Base-by-base conservation (phyloP, 1,140 invertebrate species). In the Neodiprion fabricii region DNA sequence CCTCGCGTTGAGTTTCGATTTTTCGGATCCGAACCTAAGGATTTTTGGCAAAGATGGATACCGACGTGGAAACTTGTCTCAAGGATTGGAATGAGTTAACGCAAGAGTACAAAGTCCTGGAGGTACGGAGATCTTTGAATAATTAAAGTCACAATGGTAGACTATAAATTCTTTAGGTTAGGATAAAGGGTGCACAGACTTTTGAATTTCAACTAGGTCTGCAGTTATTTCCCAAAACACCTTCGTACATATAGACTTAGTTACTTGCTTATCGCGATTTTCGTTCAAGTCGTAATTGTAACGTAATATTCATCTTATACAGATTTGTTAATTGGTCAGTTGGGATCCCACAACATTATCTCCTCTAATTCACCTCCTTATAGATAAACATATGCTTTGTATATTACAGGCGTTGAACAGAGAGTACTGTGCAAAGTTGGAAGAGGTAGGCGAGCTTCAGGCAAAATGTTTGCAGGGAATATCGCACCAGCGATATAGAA, bases 381-480 rank as follows among this genome's bases (percentile, higher is more conserved):
- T 67, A 48, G 5, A 66, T 68, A 50, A 72, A 74, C 28, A 75
- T 21, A 21, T 74, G 74, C 76, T 80, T 80, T 76, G 74, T 81
- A 83, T 83, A 75, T 90, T 91, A 53, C 86, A 96, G 95, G 88
- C 88, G 78, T 84, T 92, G 77, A 96, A 97, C 86, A 94, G 95
- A 82, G 92, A 94, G 70, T 98, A 98, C 90, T 87, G 94, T 61
- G 90, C 92, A 71, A 95, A 96, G 87, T 89, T 98, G 75, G 95
- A 96, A 81, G 93, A 96, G 88, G 89, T 98, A 61, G 90, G 92
- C 50, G 92, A 93, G 79, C 87, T 96, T 14, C 97, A 98, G 88
- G 92, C 93, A 84, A 94, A 96, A 93, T 98, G 96, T 89, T 88
- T 95, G 67, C 95, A 95, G 85, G 94, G 95, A 82, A 92, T 98